phyloP scores from a whole-genome alignment of 2,888 invertebrate genomes.

The Nephrotoma appendiculata region DNA sequence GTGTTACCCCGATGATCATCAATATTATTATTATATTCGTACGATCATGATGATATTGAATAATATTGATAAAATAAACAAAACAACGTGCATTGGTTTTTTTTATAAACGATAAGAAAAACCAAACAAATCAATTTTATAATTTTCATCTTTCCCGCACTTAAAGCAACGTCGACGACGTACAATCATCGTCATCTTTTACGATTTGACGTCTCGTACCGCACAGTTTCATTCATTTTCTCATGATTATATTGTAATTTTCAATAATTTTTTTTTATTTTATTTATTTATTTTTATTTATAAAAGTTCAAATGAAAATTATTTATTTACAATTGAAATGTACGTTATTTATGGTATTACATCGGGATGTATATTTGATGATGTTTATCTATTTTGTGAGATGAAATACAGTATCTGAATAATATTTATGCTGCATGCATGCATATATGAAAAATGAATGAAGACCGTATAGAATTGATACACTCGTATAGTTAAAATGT shows the following conservation, averaged over 20 bases:
- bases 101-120: background rate
- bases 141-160: background rate
- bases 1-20: background rate
- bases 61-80: background rate
- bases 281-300: background rate
- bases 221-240: background rate
- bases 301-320: background rate
- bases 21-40: background rate
- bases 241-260: background rate
- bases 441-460: background rate
- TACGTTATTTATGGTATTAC: background rate
- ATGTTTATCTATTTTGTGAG: background rate
- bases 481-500: background rate
- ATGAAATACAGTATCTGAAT: background rate
- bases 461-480: background rate
- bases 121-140: background rate
- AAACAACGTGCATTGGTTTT: background rate
- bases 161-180: background rate
- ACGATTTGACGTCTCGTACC: background rate
- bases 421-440: background rate
- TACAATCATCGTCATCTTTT: background rate
- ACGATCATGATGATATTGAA: background rate
- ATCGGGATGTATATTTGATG: background rate
- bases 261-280: background rate
- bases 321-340: background rate